Evolutionary conservation across 1,140 invertebrate species (phyloP), one percentile per base, ranked within the genome.

Genomic region (Leguminivora glycinivorella): DNA sequence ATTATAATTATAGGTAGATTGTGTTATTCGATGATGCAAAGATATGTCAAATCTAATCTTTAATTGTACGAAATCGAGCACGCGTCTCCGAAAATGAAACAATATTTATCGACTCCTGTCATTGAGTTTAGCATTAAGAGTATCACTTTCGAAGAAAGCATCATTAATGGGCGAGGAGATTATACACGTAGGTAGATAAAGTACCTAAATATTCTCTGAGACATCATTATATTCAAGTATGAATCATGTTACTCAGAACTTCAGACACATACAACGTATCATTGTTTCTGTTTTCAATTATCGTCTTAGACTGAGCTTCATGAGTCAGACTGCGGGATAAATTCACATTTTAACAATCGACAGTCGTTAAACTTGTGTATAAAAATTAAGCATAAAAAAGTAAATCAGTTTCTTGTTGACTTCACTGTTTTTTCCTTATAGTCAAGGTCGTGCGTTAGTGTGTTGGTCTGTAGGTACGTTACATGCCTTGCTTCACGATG

Each of bases 261-360:
- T 29, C 26, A 29, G 25, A 60, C 26, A 14, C 14, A 68, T 25
- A 40, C 19, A 68, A 43, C 34, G 38, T 26, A 38, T 68, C 19
- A 68, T 68, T 68, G 24, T 68, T 40, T 68, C 3, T 68, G 29
- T 40, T 63, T 29, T 29, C 58, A 63, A 63, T 63, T 63, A 63
- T 31, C n/a, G 14, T 63, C 14, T 63, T 63, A 17, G 19, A 17
- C 17, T 29, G 58, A 63, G 14, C 58, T 29, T 12, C 58, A 19
- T 63, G 58, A 63, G 29, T 63, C 58, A 63, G 25, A 26, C 58
- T 29, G 26, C 14, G 31, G 25, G 58, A 63, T 31, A 63, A 29
- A 17, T 26, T 17, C 25, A 63, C 26, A 14, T 63, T 63, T 26
- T 29, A 31, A 14, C 17, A 63, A 17, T 34, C 14, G 7, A 31